Percentiles rank a stretch among this genome's conserved stretches.
phyloP scores from a whole-genome alignment of 2,888 invertebrate species.

The Encarsia formosa region DNA sequence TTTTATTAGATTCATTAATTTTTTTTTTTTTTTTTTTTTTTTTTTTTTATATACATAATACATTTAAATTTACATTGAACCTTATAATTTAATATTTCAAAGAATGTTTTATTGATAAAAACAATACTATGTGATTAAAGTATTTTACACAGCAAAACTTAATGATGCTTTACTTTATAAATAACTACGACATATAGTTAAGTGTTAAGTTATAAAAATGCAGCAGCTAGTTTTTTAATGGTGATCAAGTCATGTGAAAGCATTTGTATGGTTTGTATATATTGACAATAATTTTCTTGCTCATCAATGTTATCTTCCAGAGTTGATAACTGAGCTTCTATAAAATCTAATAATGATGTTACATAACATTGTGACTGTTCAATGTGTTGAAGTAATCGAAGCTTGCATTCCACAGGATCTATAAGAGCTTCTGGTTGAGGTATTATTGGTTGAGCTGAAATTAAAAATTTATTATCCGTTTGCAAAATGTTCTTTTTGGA shows the following conservation, averaged over 20 bases:
- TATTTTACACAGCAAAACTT: no score
- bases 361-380: constrained; percentile 70
- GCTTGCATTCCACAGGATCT: constrained; percentile 72
- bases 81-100: no score
- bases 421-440: constrained; percentile 82
- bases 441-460: constrained; percentile 48
- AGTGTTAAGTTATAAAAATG: no score
- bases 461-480: constrained; percentile 9
- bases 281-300: constrained; percentile 35
- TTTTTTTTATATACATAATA: no score
- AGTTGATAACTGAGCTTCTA: constrained; percentile 62
- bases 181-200: no score
- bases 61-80: no score
- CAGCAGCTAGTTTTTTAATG: constrained; percentile 65
- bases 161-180: no score
- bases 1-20: no score
- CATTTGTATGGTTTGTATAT: constrained; percentile 69
- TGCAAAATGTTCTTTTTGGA: no score
- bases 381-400: constrained; percentile 73
- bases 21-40: no score
- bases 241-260: constrained; percentile 68
- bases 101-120: no score
- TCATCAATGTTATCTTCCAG: constrained; percentile 52
- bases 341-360: constrained; percentile 66
- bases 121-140: no score